phyloP scores from a whole-genome alignment of 2,888 invertebrate genomes.

The Euplagia quadripunctaria region DNA sequence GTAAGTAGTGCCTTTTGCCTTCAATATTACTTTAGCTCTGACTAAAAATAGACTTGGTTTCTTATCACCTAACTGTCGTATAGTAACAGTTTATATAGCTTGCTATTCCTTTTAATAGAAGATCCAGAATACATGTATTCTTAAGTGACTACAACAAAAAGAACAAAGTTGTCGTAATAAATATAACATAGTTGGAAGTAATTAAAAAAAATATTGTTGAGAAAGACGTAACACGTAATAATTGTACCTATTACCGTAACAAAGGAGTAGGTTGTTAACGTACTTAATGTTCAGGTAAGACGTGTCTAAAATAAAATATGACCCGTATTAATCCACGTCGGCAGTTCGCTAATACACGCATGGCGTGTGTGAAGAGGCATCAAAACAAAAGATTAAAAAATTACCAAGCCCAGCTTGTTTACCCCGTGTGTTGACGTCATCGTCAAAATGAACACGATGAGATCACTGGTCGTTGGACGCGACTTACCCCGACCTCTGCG shows the following conservation, averaged over 20 bases:
- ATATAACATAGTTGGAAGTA: neutral
- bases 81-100: neutral
- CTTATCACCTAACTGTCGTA: neutral
- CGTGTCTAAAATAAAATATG: conserved; percentile 47
- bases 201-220: neutral
- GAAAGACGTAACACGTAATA: neutral
- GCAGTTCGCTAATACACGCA: conserved; percentile 44
- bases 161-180: neutral
- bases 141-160: neutral
- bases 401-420: conserved; percentile 64
- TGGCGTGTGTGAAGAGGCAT: conserved; percentile 45
- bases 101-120: neutral
- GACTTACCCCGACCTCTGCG: conserved; percentile 57
- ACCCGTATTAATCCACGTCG: conserved; percentile 46
- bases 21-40: neutral
- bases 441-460: conserved; percentile 60
- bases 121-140: neutral
- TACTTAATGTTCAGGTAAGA: conserved; percentile 38
- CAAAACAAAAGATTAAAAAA: conserved; percentile 65
- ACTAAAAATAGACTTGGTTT: neutral
- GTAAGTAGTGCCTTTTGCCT: neutral
- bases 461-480: conserved; percentile 63
- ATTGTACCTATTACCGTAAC: neutral
- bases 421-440: conserved; percentile 66
- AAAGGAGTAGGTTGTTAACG: conserved; percentile 24